phyloP scores from a whole-genome alignment of 23 tunicate species.

The Halocynthia roretzi region DNA sequence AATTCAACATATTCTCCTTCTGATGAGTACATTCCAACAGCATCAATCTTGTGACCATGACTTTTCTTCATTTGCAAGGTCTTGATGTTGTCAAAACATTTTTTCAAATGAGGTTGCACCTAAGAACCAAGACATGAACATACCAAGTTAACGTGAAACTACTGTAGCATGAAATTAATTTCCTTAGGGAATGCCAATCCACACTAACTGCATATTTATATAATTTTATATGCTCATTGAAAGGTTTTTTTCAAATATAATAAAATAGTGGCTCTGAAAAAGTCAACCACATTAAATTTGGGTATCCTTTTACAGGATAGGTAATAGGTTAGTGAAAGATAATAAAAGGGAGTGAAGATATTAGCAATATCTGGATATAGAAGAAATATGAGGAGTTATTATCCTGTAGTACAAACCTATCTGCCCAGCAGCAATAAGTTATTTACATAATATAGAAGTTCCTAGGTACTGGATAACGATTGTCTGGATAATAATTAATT shows the following conservation, averaged over 20 bases:
- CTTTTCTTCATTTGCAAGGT: constrained; percentile 68
- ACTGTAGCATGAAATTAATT: not conserved
- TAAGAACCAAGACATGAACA: not conserved
- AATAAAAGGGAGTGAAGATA: not conserved
- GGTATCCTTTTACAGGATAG: too few species aligned
- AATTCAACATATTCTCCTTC: constrained; percentile 94
- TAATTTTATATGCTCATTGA: not conserved
- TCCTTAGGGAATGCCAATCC: not conserved
- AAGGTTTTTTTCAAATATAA: not conserved
- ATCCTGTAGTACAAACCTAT: too few species aligned
- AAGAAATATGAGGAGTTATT: too few species aligned
- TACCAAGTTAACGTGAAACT: not conserved
- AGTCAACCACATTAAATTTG: not conserved
- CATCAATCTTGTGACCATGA: constrained; percentile 76
- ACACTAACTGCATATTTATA: not conserved
- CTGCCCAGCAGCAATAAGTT: too few species aligned
- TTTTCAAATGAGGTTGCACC: constrained; percentile 97
- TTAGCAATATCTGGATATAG: too few species aligned
- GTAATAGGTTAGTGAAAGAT: not conserved
- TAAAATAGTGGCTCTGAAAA: not conserved
- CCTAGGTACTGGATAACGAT: too few species aligned
- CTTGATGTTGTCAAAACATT: constrained; percentile 98
- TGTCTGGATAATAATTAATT: too few species aligned
- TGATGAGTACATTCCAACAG: constrained; percentile 85
- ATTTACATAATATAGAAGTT: too few species aligned